A percentile compares a stretch with the other conserved stretches of the same genome.
These are phyloP conservation scores for Rhyacophila brunnea DNA, from an alignment of 1,140 invertebrate genomes.

Conservation along the genomic window DNA sequence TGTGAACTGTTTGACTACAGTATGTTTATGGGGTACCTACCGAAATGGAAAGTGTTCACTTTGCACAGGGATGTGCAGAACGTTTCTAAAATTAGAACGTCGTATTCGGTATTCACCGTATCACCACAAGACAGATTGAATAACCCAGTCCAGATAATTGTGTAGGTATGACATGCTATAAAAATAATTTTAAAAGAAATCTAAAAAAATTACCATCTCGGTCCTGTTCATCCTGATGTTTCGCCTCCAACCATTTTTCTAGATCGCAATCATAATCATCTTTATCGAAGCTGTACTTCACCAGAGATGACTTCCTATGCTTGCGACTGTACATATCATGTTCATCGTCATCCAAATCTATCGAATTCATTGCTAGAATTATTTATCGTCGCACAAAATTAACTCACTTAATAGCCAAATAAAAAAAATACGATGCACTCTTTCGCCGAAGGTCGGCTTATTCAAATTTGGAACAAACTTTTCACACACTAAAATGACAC, in stretches of 20 bases:
- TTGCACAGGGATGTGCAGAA: too few species aligned
- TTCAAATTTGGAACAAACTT: too few species aligned
- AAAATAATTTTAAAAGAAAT: not conserved
- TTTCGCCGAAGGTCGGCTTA: too few species aligned
- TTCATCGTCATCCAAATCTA: not conserved
- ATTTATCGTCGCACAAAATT: not conserved
- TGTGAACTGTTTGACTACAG: too few species aligned
- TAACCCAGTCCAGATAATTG: not conserved
- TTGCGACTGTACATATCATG: constrained; percentile 2
- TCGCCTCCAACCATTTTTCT: constrained; percentile 15
- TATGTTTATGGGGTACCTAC: too few species aligned
- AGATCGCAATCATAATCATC: constrained; percentile 19
- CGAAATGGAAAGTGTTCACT: too few species aligned
- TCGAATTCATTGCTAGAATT: not conserved
- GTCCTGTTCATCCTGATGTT: not conserved
- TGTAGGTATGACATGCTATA: not conserved
- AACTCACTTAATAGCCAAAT: not conserved
- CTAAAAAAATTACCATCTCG: not conserved
- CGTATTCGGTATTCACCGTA: too few species aligned
- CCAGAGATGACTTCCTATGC: constrained; percentile 27
- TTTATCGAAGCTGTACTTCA: constrained; percentile 32
- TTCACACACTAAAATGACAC: too few species aligned
- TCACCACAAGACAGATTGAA: too few species aligned
- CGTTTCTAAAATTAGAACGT: too few species aligned
- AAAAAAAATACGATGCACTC: not conserved